Conservation (phyloP, 2,888 invertebrate genomes). For the Luffia ferchaultella region DNA sequence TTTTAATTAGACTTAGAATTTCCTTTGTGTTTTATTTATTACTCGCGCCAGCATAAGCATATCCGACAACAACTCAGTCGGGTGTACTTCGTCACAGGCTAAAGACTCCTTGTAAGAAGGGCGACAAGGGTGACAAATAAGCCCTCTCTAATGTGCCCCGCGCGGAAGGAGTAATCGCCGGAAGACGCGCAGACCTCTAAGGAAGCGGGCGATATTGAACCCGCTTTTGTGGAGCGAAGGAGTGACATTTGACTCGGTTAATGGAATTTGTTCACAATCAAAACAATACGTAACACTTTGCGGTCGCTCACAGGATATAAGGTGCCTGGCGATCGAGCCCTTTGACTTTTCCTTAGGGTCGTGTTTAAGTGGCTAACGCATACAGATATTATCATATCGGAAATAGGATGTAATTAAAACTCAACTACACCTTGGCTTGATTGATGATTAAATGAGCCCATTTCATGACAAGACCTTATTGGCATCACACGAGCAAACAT, state of each 20-base stretch:
- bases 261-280: conserved; percentile 51
- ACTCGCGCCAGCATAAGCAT: conserved; percentile 53
- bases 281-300: conserved; percentile 41
- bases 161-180: conserved; percentile 58
- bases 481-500: no score
- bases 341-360: conserved; percentile 24
- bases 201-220: conserved; percentile 39
- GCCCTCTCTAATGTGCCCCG: conserved; percentile 34
- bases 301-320: conserved; percentile 46
- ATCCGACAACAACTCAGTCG: conserved; percentile 29
- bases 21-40: conserved; percentile 35
- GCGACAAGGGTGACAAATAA: conserved; percentile 29
- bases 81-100: conserved; percentile 51
- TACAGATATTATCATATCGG: conserved; percentile 6
- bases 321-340: conserved; percentile 28
- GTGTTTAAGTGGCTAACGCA: conserved; percentile 11
- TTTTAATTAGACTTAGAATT: no score
- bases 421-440: no score
- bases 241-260: conserved; percentile 60
- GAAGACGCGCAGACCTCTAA: conserved; percentile 39
- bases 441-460: no score
- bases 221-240: conserved; percentile 34
- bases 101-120: conserved; percentile 39
- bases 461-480: no score
- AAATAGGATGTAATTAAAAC: background rate